phyloP scores from a whole-genome alignment of 1,140 invertebrate species.

The Sarcophaga bullata region DNA sequence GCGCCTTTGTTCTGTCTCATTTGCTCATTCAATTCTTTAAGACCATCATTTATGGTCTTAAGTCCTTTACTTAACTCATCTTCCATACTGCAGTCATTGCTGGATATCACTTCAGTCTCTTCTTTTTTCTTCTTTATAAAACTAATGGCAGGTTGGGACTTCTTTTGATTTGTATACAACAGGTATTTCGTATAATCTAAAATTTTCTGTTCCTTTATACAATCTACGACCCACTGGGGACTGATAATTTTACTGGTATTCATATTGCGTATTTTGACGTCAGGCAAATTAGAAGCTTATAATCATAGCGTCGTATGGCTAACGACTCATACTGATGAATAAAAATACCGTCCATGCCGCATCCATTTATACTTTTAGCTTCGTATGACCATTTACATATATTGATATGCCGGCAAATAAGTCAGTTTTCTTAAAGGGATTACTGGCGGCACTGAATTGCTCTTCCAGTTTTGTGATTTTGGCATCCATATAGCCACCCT shows the following conservation, averaged over 20 bases:
- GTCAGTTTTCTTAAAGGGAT: constrained; percentile 57
- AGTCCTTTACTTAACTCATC: not conserved
- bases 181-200: constrained; percentile 82
- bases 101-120: not conserved
- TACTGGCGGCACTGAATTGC: constrained; percentile 74
- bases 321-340: constrained; percentile 89
- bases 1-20: constrained; percentile 14
- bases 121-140: constrained; percentile 32
- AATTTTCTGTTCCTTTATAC: constrained; percentile 74
- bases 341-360: constrained; percentile 87
- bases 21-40: constrained; percentile 29
- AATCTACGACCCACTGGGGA: constrained; percentile 93
- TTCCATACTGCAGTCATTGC: not conserved
- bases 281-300: constrained; percentile 92
- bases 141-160: constrained; percentile 67
- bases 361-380: constrained; percentile 83
- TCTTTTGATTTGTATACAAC: constrained; percentile 75
- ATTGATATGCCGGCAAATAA: constrained; percentile 82
- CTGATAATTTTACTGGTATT: constrained; percentile 78
- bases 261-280: constrained; percentile 77
- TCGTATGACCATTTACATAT: constrained; percentile 92
- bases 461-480: constrained; percentile 89
- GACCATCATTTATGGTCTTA: not conserved
- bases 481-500: constrained; percentile 82
- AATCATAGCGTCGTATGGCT: constrained; percentile 84